Conservation (phyloP, 2,797 vertebrate genomes). For the Aeoliscus strigatus region DNA sequence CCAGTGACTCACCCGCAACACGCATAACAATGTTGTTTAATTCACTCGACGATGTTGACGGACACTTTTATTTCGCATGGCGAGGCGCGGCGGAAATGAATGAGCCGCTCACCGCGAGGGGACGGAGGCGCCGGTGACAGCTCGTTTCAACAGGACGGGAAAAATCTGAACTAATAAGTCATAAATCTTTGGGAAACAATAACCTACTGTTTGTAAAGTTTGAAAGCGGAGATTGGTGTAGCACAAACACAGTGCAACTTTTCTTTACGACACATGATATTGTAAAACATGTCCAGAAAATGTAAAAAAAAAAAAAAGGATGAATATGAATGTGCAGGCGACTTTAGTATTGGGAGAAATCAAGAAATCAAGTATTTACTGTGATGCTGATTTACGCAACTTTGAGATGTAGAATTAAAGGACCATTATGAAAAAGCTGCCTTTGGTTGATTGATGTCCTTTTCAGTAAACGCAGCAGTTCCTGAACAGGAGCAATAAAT, state of each 20-base stretch:
- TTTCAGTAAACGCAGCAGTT: slow-evolving; percentile 12
- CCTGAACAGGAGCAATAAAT: slow-evolving; percentile 4
- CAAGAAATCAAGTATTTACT: too few relatives aligned
- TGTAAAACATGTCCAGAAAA: too few relatives aligned
- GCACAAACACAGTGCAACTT: slow-evolving; percentile 4
- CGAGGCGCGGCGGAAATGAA: not conserved
- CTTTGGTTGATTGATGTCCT: slow-evolving; percentile 2
- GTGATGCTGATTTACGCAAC: too few relatives aligned
- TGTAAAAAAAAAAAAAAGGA: too few relatives aligned
- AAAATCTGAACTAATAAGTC: too few relatives aligned
- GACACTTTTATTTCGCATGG: slow-evolving; percentile 5
- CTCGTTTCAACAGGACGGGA: slow-evolving; percentile 14
- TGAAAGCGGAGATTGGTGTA: slow-evolving; percentile 7
- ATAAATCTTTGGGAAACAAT: slow-evolving; percentile 3
- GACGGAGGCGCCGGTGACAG: slow-evolving; percentile 4
- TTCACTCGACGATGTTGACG: not conserved
- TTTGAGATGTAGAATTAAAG: not conserved
- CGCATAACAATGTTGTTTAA: slow-evolving; percentile 1
- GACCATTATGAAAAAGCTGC: not conserved
- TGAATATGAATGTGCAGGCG: too few relatives aligned
- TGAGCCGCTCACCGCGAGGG: slow-evolving; percentile 2
- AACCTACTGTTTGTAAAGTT: slow-evolving; percentile 2
- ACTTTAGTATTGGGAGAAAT: too few relatives aligned
- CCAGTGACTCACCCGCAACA: not conserved
- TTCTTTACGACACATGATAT: not conserved